Percentiles rank a stretch among this genome's conserved stretches.
Conservation (phyloP, 2,797 vertebrate genomes). For the Sebastes melanostomus region DNA sequence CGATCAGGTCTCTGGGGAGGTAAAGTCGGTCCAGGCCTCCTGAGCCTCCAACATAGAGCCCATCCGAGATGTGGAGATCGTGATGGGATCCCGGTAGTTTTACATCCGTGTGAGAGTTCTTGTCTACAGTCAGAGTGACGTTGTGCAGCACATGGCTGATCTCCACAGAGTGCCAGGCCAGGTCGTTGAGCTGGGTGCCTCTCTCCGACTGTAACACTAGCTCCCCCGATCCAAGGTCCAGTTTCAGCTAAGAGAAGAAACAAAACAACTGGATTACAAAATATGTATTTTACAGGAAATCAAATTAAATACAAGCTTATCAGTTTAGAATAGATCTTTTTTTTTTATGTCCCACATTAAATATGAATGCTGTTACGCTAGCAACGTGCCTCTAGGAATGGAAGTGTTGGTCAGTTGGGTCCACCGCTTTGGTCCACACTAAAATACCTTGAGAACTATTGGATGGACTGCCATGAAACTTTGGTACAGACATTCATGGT, state of each 20-base stretch:
- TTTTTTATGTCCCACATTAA: not conserved
- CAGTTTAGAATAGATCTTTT: not conserved
- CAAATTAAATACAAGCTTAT: not conserved
- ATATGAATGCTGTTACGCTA: not conserved
- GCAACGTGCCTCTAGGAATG: not conserved
- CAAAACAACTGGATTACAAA: constrained; percentile 39
- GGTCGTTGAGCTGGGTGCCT: constrained; percentile 85
- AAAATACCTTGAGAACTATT: not conserved
- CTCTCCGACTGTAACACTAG: constrained; percentile 81
- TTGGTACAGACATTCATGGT: too few relatives aligned
- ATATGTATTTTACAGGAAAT: not conserved
- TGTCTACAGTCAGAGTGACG: constrained; percentile 85
- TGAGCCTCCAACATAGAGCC: constrained; percentile 87
- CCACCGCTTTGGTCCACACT: not conserved
- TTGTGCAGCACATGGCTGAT: constrained; percentile 74
- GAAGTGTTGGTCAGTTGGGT: not conserved
- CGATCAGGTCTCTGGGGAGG: constrained; percentile 65
- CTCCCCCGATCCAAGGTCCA: constrained; percentile 86
- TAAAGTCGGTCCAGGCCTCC: constrained; percentile 83
- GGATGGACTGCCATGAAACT: not conserved
- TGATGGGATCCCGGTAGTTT: constrained; percentile 71
- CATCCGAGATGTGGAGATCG: constrained; percentile 80
- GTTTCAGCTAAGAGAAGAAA: constrained; percentile 81
- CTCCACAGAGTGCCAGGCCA: constrained; percentile 89
- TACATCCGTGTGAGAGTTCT: constrained; percentile 76